Percentiles rank a stretch among this genome's conserved stretches.
These are phyloP conservation scores for Rhynchophorus ferrugineus DNA, from an alignment of 1,140 invertebrate genomes.

Conservation along the genomic window DNA sequence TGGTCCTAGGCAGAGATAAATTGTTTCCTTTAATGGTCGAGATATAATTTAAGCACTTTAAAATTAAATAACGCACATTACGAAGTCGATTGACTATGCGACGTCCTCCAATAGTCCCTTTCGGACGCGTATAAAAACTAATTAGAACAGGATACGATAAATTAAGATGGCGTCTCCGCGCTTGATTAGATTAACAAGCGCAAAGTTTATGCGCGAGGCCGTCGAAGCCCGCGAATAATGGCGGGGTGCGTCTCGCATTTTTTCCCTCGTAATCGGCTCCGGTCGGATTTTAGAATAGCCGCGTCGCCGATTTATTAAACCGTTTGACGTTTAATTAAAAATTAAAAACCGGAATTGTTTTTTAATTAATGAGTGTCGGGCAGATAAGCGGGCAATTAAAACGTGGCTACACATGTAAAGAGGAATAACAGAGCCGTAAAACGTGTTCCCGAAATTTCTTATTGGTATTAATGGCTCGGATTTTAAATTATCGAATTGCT, in stretches of 20 bases:
- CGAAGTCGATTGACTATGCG: too few relatives aligned
- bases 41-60: too few relatives aligned
- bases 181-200: slow-evolving; percentile 5
- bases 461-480: too few relatives aligned
- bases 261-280: background rate
- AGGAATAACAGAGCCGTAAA: too few relatives aligned
- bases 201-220: too few relatives aligned
- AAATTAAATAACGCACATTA: too few relatives aligned
- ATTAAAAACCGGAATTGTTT: background rate
- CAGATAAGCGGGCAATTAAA: background rate
- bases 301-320: background rate
- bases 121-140: background rate
- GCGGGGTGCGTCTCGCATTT: background rate
- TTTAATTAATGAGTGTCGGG: background rate
- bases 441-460: too few relatives aligned
- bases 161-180: background rate
- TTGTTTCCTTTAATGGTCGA: too few relatives aligned
- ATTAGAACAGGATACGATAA: slow-evolving; percentile 4
- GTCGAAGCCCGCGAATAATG: background rate
- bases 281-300: background rate
- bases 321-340: background rate
- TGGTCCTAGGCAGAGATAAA: too few relatives aligned
- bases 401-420: too few relatives aligned
- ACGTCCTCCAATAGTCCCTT: background rate
- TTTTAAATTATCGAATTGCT: too few relatives aligned